Evolutionary conservation across 1,140 invertebrate species (phyloP), one percentile per base, ranked within the genome.

Genomic region (Drosophila persimilis): DNA sequence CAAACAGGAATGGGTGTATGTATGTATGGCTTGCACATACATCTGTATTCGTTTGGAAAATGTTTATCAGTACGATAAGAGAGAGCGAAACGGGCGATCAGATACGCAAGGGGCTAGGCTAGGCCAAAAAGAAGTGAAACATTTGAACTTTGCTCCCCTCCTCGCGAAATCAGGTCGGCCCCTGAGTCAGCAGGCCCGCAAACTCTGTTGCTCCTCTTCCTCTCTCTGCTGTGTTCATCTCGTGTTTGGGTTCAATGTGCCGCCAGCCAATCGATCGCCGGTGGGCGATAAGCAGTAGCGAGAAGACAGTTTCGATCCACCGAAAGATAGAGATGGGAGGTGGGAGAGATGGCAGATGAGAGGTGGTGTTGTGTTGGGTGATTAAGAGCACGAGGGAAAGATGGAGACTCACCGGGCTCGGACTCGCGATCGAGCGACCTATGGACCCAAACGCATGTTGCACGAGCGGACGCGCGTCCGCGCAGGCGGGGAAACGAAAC

Each of bases 381-480:
- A 20, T 20, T 20, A 20, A 45, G 35, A 35, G 22, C 13, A 39
- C 22, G 41, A 22, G 20, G 17, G 20, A 13, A 17, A 22, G 24
- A 41, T 46, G 22, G 44, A 62, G 29, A 47, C 31, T 35, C 11
- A n/a, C 20, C 31, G 31, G 29, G 31, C 31, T 8, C 2, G 31
- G 7, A 8, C 17, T 17, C 17, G 17, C 8, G 50, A 67, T 51
- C 41, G 62, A 65, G 50, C 76, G 81, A 86, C 83, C 81, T 86
- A 81, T 77, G 81, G 83, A 86, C 83, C 70, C 65, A 73, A 81
- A 81, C 83, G 88, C 78, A 80, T 88, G 83, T 78, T 81, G 55
- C 41, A 69, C 51, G 35, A 13, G 35, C 11, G 4, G 13, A 1
- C 35, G 35, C 1, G 35, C 35, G 31, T 8, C 31, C 31, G 50